These are phyloP conservation scores for Bacillus rossius DNA, from an alignment of 1,140 invertebrate species.

Conservation along the genomic window DNA sequence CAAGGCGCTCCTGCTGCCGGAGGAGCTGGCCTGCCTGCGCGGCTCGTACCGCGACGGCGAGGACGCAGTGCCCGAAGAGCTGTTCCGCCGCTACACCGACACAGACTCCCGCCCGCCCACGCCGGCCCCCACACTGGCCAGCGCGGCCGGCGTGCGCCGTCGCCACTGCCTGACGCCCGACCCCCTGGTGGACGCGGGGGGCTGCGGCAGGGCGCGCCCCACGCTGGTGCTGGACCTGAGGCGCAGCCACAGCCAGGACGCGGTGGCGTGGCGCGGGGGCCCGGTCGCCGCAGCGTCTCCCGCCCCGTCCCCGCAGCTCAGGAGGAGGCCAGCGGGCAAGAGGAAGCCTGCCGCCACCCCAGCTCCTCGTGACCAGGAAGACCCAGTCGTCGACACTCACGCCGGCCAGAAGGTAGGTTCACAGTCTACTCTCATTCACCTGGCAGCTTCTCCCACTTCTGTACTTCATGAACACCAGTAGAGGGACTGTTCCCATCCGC, in stretches of 20 bases:
- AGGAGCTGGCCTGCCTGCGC: conserved; percentile 45
- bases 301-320: not conserved
- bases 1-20: conserved; percentile 43
- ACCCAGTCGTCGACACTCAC: no score
- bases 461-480: no score
- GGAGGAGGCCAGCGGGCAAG: not conserved
- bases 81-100: conserved; percentile 64
- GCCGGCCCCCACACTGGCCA: conserved; percentile 63
- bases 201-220: not conserved
- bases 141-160: conserved; percentile 21
- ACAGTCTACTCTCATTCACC: no score
- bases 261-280: conserved; percentile 5
- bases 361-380: not conserved
- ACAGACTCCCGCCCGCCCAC: conserved; percentile 72
- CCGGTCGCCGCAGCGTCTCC: not conserved
- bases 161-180: not conserved
- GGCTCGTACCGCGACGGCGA: conserved; percentile 18
- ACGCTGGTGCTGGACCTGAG: conserved; percentile 10
- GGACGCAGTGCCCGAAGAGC: conserved; percentile 48
- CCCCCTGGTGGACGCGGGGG: not conserved
- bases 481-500: no score
- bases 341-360: not conserved
- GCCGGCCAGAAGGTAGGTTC: no score
- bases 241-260: conserved; percentile 9
- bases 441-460: no score